These are phyloP conservation scores for Gari tellinella DNA, from an alignment of 2,888 invertebrate genomes.

Conservation along the genomic window DNA sequence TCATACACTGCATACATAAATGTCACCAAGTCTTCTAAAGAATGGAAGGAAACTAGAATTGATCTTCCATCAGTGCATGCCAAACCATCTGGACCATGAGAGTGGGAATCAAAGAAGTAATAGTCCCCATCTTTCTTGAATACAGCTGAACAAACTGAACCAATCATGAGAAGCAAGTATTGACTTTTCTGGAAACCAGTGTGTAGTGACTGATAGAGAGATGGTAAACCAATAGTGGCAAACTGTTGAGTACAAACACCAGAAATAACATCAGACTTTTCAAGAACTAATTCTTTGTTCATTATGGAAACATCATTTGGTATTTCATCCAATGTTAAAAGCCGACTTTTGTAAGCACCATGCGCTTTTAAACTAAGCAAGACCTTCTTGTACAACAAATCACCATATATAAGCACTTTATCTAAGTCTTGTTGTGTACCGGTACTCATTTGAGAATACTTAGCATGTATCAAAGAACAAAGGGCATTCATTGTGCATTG, in stretches of 20 bases:
- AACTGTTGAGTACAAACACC: neutral
- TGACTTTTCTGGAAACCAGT: neutral
- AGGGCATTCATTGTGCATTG: conserved; percentile 35
- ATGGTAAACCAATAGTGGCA: neutral
- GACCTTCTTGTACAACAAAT: conserved; percentile 12
- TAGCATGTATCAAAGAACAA: conserved; percentile 20
- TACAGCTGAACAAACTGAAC: conserved; percentile 37
- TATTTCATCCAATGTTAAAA: conserved; percentile 34
- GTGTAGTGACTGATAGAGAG: neutral
- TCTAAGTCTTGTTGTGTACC: conserved; percentile 3
- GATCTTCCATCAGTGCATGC: conserved; percentile 31
- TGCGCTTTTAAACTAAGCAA: conserved; percentile 2
- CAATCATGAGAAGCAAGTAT: conserved; percentile 10
- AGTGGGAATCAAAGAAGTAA: conserved; percentile 30
- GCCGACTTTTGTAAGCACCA: neutral
- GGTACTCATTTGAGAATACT: conserved; percentile 4
- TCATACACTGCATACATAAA: conserved; percentile 25
- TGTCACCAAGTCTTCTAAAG: conserved; percentile 22
- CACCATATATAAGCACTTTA: conserved; percentile 26
- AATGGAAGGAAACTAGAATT: conserved; percentile 14
- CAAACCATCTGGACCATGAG: conserved; percentile 29
- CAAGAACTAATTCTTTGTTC: neutral
- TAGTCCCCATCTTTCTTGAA: neutral
- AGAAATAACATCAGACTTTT: neutral
- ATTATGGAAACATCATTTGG: conserved; percentile 5